These are phyloP conservation scores for Isoperla grammatica DNA, from an alignment of 2,888 invertebrate genomes.

Conservation along the genomic window DNA sequence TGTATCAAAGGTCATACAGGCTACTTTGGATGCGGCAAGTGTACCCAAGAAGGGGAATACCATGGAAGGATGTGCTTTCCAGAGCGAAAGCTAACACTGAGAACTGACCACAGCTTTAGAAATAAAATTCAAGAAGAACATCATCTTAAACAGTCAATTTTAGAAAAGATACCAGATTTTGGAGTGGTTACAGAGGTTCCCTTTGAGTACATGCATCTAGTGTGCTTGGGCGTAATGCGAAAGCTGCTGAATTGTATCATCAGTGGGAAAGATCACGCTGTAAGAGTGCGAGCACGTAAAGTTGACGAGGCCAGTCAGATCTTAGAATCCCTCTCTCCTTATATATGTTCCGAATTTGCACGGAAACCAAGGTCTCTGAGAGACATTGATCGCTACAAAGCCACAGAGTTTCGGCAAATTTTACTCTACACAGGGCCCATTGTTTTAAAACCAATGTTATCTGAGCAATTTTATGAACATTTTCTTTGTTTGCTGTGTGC, in stretches of 20 bases:
- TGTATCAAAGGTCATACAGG: slow-evolving; percentile 21
- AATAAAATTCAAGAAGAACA: no score
- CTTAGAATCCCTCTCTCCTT: no score
- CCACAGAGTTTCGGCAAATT: background rate
- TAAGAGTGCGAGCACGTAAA: background rate
- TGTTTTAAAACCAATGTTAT: background rate
- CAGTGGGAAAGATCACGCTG: background rate
- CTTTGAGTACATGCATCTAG: background rate
- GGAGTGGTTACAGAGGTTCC: background rate
- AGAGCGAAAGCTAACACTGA: no score
- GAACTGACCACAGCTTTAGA: no score
- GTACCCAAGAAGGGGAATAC: background rate
- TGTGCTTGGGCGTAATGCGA: background rate
- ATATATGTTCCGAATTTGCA: no score
- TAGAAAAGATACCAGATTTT: no score
- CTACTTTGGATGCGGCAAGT: slow-evolving; percentile 27
- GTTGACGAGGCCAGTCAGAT: background rate
- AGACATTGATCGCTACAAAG: no score
- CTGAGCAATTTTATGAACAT: background rate
- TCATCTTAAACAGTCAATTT: no score
- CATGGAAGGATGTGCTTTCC: no score
- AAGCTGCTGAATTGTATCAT: background rate
- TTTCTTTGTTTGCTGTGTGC: background rate
- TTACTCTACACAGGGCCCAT: background rate
- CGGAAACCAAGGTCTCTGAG: no score